Conservation (phyloP, 1,140 invertebrate species). For the Amyelois transitella region DNA sequence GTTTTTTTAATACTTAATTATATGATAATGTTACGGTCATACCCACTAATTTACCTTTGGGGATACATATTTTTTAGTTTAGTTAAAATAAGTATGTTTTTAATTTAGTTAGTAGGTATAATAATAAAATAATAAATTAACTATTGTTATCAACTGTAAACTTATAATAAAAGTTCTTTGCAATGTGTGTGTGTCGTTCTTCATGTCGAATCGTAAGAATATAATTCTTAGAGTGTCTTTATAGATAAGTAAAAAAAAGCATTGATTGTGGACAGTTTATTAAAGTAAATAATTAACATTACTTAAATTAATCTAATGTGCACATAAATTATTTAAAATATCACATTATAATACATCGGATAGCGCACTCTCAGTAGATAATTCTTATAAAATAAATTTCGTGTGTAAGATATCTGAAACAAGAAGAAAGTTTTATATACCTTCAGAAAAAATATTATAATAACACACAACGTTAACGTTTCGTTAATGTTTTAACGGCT, state of each 20-base stretch:
- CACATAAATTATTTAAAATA: not conserved
- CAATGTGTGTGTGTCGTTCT: not conserved
- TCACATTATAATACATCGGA: constrained; percentile 4
- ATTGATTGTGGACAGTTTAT: constrained; percentile 3
- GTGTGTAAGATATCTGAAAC: not conserved
- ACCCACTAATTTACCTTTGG: too few relatives aligned
- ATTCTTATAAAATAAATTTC: not conserved
- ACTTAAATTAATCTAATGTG: not conserved
- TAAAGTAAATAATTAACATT: not conserved
- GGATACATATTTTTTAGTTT: too few relatives aligned
- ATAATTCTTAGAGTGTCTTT: not conserved
- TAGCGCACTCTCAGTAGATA: not conserved
- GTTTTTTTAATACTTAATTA: too few relatives aligned
- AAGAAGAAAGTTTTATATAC: not conserved
- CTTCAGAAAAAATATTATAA: too few relatives aligned
- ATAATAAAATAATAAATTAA: too few relatives aligned
- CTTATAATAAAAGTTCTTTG: not conserved
- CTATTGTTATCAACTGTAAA: too few relatives aligned
- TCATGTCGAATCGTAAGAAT: not conserved
- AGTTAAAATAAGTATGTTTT: too few relatives aligned
- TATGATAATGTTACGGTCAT: too few relatives aligned
- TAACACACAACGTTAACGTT: too few relatives aligned
- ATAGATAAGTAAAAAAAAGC: not conserved
- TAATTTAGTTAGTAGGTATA: too few relatives aligned
- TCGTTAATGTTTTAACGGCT: too few relatives aligned